phyloP scores from a whole-genome alignment of 2,888 invertebrate genomes.

The Gortyna flavago region DNA sequence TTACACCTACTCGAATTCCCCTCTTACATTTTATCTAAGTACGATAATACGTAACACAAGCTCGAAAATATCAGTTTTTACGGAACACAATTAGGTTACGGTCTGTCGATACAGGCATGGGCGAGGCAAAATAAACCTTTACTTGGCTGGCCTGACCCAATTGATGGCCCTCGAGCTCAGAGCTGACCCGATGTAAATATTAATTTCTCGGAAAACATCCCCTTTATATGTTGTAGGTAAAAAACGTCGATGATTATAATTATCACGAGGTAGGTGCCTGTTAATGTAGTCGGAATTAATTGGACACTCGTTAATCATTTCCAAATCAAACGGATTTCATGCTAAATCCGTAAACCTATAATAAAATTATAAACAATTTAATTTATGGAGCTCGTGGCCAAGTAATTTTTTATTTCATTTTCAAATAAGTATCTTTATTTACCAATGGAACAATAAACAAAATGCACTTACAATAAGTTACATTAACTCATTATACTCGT shows the following conservation, averaged over 20 bases:
- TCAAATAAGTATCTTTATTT: too few relatives aligned
- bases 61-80: slow-evolving; percentile 32
- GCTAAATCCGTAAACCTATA: not conserved
- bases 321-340: not conserved
- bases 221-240: slow-evolving; percentile 1
- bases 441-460: too few relatives aligned
- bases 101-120: slow-evolving; percentile 18
- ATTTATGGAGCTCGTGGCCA: too few relatives aligned
- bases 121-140: slow-evolving; percentile 54
- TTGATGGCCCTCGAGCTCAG: slow-evolving; percentile 53
- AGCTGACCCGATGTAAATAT: slow-evolving; percentile 50
- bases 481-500: too few relatives aligned
- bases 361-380: too few relatives aligned
- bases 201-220: slow-evolving; percentile 45
- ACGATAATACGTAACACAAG: not conserved
- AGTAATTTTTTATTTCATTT: too few relatives aligned
- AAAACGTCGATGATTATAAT: slow-evolving; percentile 17
- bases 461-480: too few relatives aligned
- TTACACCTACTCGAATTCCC: not conserved
- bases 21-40: not conserved
- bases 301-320: not conserved
- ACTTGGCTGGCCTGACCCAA: slow-evolving; percentile 67
- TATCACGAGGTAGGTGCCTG: slow-evolving; percentile 1
- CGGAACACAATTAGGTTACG: slow-evolving; percentile 44
- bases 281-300: slow-evolving; percentile 9